Percentiles rank a stretch among this genome's conserved stretches.
Conservation (phyloP, 2,113 vertebrate species). For the Laterallus jamaicensis region DNA sequence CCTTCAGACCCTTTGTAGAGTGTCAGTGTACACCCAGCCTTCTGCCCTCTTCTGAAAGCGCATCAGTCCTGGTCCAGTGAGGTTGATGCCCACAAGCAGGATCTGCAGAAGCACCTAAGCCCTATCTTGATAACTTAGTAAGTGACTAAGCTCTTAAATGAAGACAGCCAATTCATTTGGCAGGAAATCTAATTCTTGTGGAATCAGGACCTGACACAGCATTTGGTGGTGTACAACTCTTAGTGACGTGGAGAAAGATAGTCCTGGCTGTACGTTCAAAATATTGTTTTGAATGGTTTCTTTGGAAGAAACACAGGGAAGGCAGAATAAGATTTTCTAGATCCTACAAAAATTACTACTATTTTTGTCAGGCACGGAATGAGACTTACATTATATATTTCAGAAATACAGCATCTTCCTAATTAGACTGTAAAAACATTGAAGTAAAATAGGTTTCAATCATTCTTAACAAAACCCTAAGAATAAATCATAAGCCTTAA, state of each 20-base stretch:
- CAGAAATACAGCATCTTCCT: not conserved
- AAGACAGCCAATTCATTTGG: not conserved
- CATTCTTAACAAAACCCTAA: conserved; percentile 32
- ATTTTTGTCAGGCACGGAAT: not conserved
- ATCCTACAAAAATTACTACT: not conserved
- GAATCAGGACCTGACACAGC: not conserved
- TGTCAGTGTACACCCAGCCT: fast-evolving
- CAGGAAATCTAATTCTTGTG: not conserved
- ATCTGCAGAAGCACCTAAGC: not conserved
- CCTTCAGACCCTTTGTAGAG: not conserved
- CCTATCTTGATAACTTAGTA: not conserved
- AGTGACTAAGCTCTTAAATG: not conserved
- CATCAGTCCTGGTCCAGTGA: not conserved
- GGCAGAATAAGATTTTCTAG: not conserved
- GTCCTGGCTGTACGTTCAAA: not conserved
- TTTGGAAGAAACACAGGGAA: not conserved
- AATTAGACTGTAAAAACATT: not conserved
- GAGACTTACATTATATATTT: not conserved
- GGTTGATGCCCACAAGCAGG: not conserved
- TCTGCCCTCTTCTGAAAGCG: not conserved
- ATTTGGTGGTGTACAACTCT: not conserved
- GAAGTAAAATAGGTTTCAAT: not conserved
- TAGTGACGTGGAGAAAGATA: not conserved
- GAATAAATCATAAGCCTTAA: conserved; percentile 38
- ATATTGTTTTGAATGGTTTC: not conserved